These are phyloP conservation scores for Acanthoscelides obtectus DNA, from an alignment of 2,888 invertebrate genomes.

Conservation along the genomic window DNA sequence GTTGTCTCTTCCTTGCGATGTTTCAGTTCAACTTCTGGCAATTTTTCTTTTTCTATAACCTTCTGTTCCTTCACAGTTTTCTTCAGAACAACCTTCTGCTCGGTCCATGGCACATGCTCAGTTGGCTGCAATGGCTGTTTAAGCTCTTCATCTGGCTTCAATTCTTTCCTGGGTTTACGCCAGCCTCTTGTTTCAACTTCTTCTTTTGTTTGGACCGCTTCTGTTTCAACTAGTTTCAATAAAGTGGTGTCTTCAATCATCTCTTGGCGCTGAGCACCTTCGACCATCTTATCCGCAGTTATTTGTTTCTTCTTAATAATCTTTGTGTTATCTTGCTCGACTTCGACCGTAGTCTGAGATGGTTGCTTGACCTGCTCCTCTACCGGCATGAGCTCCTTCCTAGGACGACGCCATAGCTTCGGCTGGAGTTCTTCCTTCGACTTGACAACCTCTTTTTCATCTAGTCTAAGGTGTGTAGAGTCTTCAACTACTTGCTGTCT, in stretches of 20 bases:
- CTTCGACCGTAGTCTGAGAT: not conserved
- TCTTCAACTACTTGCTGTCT: constrained; percentile 6
- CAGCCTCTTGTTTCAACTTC: constrained; percentile 32
- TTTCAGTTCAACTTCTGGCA: constrained; percentile 27
- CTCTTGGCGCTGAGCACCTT: not conserved
- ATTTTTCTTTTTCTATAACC: constrained; percentile 35
- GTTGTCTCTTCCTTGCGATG: constrained; percentile 2
- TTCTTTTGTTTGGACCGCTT: constrained; percentile 1
- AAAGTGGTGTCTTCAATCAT: constrained; percentile 13
- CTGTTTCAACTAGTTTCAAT: constrained; percentile 23
- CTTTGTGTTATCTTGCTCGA: not conserved
- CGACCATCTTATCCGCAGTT: constrained; percentile 18
- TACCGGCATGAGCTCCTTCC: constrained; percentile 20
- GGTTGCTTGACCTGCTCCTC: constrained; percentile 19
- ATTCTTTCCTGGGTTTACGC: constrained; percentile 17
- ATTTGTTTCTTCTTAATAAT: constrained; percentile 13
- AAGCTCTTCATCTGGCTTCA: constrained; percentile 15
- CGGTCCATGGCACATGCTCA: constrained; percentile 53
- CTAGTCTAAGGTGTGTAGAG: not conserved
- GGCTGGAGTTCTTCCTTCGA: not conserved
- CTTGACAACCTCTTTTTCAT: not conserved
- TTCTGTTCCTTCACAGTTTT: constrained; percentile 41
- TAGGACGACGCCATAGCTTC: not conserved
- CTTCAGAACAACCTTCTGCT: constrained; percentile 56
- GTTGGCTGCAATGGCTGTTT: constrained; percentile 26